These are phyloP conservation scores for Nesogale talazaci DNA, from an alignment of 2,113 vertebrate species.

Conservation along the genomic window DNA sequence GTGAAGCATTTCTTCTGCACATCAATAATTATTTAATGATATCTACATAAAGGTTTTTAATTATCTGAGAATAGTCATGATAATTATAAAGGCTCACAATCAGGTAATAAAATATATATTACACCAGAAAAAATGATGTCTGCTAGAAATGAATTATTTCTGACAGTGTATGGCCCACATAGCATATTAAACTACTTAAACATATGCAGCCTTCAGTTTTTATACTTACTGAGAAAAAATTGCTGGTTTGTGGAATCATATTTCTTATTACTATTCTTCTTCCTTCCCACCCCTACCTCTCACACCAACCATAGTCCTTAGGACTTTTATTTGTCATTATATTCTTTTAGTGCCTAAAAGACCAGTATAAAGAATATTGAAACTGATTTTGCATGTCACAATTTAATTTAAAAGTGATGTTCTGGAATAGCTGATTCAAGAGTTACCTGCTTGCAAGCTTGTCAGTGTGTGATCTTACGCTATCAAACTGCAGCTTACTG, in stretches of 20 bases:
- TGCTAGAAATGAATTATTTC: slow-evolving; percentile 81
- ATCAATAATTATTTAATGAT: slow-evolving; percentile 70
- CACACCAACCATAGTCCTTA: not conserved
- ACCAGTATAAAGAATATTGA: slow-evolving; percentile 38
- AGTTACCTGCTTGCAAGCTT: not conserved
- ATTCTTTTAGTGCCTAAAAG: slow-evolving; percentile 54
- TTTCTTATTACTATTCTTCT: slow-evolving; percentile 59
- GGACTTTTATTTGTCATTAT: slow-evolving; percentile 46
- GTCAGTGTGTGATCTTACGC: not conserved
- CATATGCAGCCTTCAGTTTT: slow-evolving; percentile 74
- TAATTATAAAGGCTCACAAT: slow-evolving; percentile 57
- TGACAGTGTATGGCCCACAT: slow-evolving; percentile 72
- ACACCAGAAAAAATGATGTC: slow-evolving; percentile 51
- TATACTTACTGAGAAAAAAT: slow-evolving; percentile 65
- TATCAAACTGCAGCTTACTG: not conserved
- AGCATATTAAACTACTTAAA: slow-evolving; percentile 81
- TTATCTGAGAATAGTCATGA: slow-evolving; percentile 64
- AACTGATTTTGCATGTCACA: slow-evolving; percentile 74
- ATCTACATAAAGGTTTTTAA: slow-evolving; percentile 71
- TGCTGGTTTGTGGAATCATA: slow-evolving; percentile 54
- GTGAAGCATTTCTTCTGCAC: slow-evolving; percentile 35
- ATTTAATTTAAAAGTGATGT: slow-evolving; percentile 58
- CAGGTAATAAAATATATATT: slow-evolving; percentile 65
- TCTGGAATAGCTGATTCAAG: slow-evolving; percentile 1
- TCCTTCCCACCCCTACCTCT: not conserved